Conservation (phyloP, 2,797 vertebrate species). For the Hapalemur alaotrensis region DNA sequence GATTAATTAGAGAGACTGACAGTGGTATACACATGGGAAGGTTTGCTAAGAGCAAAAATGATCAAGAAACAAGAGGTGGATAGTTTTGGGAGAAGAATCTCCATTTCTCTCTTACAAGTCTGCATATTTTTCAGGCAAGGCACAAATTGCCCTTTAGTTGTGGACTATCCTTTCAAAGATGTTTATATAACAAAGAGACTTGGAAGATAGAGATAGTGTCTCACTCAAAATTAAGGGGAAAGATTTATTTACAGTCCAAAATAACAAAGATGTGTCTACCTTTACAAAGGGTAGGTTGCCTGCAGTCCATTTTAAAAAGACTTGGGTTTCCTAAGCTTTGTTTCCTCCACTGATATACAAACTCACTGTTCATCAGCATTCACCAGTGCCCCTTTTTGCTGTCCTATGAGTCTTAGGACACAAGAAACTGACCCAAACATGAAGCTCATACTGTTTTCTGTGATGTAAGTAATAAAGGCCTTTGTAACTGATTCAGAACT, state of each 20-base stretch:
- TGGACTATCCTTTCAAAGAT: neutral
- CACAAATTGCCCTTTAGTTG: neutral
- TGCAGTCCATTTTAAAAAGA: neutral
- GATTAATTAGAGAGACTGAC: neutral
- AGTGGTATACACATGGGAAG: neutral
- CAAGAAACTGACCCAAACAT: neutral
- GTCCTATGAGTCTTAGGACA: neutral
- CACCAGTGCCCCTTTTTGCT: neutral
- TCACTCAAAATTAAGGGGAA: neutral
- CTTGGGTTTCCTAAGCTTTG: neutral
- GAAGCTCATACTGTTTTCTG: rapidly evolving
- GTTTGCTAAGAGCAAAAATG: neutral
- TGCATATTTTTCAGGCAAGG: neutral
- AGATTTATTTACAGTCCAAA: neutral
- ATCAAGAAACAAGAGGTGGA: neutral
- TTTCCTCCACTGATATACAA: neutral
- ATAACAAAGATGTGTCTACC: neutral
- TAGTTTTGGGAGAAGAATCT: neutral
- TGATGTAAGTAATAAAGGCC: neutral
- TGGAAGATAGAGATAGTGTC: neutral
- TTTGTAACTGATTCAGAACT: neutral
- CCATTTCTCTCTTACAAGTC: neutral
- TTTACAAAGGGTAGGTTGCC: neutral
- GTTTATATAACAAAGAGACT: neutral
- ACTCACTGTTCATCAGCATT: neutral